Base-by-base conservation (phyloP, 2,797 vertebrate genomes). In the Melanotaenia trifasciata region DNA sequence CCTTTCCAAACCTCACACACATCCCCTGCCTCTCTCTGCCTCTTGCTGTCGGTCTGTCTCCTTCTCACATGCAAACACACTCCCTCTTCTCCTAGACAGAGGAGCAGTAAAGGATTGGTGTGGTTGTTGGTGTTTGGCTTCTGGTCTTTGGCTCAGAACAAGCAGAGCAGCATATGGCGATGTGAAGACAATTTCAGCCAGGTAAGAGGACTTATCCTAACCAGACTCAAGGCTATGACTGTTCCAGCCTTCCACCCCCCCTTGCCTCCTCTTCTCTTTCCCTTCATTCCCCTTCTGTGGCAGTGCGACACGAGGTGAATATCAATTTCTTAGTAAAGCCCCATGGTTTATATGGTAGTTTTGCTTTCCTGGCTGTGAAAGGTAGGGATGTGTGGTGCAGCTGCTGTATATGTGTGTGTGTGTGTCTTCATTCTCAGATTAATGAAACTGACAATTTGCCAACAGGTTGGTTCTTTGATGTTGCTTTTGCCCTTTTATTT, bases 251-350 rank as follows among this genome's bases (percentile, higher is more conserved):
- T 77, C 62, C 64, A 72, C 78, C 61, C 78, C 64, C 74, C 50
- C 1, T 16, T 28, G 38, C 28, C 32, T 53, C 70, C 63, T 62
- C 67, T 47, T 68, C 64, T 77, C 75, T 78, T 64, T 63, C 65
- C 66, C 57, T n/a, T 63, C 68, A 62, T 57, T 38, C 74, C 72
- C 67, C 66, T 63, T 67, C 64, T 22, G 32, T 77, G 84, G 67
- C 78, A 85, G 86, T 87, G 84, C 86, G 85, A 92, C 90, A 90
- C 81, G 86, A 90, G 85, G 86, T 91, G 91, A 93, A 94, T 91
- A 90, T 82, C 86, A 92, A 93, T 91, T 92, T 64, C 83, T 83
- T 73, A 72, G 79, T 74, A 69, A 82, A 87, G 76, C 76, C 70
- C 70, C 56, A 60, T n/a, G 22, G 79, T 84, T 89, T 72, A 53